Base-by-base conservation (phyloP, 2,888 invertebrate species). In the Melanophora roralis region DNA sequence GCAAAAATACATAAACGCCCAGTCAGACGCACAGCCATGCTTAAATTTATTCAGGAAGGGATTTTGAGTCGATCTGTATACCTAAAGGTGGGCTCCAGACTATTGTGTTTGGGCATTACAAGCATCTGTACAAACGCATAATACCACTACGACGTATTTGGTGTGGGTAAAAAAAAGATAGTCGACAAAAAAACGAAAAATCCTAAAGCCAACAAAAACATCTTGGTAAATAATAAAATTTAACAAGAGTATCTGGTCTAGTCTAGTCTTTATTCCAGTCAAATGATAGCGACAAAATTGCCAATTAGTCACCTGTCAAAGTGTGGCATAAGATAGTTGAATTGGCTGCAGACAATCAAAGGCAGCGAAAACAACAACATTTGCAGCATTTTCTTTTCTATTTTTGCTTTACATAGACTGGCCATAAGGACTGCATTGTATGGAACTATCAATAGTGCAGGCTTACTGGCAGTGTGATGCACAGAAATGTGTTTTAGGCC, bases 221-320 rank as follows among this genome's bases (percentile, higher is more conserved):
- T 8, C n/a, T n/a, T n/a, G n/a, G n/a, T n/a, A n/a, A n/a, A 14
- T 9, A 27, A 5, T 27, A 27, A 27, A 27, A 16, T 49, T 12
- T 43, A 55, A 47, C n/a, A 34, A 9, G 16, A 5, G 38, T 62
- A 45, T 68, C 62, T 64, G 38, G 57, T 59, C 74, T 67, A 32
- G 59, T 64, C 47, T 21, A 23, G 21, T 38, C 32, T 64, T 71
- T 62, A 62, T 72, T 67, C 45, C 51, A 76, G 72, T 73, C 76
- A 76, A 76, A 72, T 76, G 76, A 80, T 73, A 73, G 80, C 68
- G 80, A 64, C 72, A 80, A 80, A 76, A 80, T 80, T 80, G 68
- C 76, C 80, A 80, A 80, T 80, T 76, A 80, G 80, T 80, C 76
- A 80, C 76, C 76, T 80, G 80, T 80, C 80, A 80, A 64, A 80